Evolutionary conservation across 2,888 invertebrate genomes (phyloP), one percentile per base, ranked within the genome.

Genomic region (Lasiommata megera): DNA sequence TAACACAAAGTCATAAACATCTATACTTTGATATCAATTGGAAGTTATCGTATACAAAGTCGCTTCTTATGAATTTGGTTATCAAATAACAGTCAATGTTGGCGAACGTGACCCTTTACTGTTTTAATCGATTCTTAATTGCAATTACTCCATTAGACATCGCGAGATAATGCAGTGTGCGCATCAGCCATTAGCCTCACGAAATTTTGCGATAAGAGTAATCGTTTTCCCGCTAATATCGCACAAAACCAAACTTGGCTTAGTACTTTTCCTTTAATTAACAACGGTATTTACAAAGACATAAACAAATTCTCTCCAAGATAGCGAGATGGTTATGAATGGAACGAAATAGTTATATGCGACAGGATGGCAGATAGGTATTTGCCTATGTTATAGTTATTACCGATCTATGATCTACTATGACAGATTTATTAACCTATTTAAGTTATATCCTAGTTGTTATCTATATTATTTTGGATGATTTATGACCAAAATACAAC

Each of bases 61-160:
- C 41, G 34, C 43, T 57, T 61, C 54, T 56, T 54, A 56, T 51
- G 52, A 63, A 66, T 62, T 65, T 48, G 43, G 62, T 79, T 80
- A 81, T 84, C 82, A 62, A 44, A 44, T 16, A 44, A 8, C 44
- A 29, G 66, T 67, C 62, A 74, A 79, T 77, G 84, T 84, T 82
- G 74, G 80, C 82, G 76, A 86, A 87, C 85, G 86, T 87, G 85
- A 88, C 82, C 75, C 68, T 71, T 74, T 66, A 71, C 69, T 62
- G 65, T 79, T 78, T 46, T 86, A 89, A 90, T 89, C 71, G 88
- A 73, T 89, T 88, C 82, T 90, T 90, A 90, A 90, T 89, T 86
- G 87, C 88, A 65, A 88, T 88, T 82, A 79, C 70, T 71, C 74
- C 71, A 86, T 85, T 87, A 83, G 74, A 76, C 70, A 68, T 72